phyloP scores from a whole-genome alignment of 2,888 invertebrate genomes.

The Eubasilissa splendida region DNA sequence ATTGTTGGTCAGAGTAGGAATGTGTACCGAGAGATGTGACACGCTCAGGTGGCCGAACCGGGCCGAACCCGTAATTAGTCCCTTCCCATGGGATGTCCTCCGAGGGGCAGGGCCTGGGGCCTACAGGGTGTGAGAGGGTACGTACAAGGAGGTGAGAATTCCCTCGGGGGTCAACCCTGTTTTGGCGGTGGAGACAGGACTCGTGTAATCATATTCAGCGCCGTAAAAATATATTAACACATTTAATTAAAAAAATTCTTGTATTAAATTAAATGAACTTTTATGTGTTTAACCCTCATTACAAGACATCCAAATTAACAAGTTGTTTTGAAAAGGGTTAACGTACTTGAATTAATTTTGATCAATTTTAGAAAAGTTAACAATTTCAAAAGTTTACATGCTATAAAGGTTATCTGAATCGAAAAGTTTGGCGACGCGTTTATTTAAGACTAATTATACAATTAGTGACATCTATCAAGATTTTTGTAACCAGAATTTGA shows the following conservation, averaged over 20 bases:
- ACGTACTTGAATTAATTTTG: background rate
- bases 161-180: constrained; percentile 1
- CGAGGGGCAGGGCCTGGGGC: constrained; percentile 1
- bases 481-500: too few species aligned
- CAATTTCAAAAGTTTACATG: background rate
- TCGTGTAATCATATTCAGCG: too few species aligned
- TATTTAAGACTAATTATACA: too few species aligned
- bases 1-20: constrained; percentile 3
- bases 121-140: background rate
- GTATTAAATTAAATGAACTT: background rate
- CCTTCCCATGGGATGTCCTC: constrained; percentile 8
- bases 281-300: constrained; percentile 14
- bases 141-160: background rate
- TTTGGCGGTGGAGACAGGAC: background rate
- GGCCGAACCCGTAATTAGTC: constrained; percentile 35
- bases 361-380: background rate
- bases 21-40: constrained; percentile 4
- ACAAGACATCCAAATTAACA: background rate
- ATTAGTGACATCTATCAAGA: too few species aligned
- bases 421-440: too few species aligned
- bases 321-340: background rate
- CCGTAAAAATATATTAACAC: too few species aligned
- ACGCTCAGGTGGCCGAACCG: constrained; percentile 22
- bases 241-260: too few species aligned
- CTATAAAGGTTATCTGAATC: too few species aligned